Conservation (phyloP, 2,113 vertebrate genomes). For the Phainopepla nitens region DNA sequence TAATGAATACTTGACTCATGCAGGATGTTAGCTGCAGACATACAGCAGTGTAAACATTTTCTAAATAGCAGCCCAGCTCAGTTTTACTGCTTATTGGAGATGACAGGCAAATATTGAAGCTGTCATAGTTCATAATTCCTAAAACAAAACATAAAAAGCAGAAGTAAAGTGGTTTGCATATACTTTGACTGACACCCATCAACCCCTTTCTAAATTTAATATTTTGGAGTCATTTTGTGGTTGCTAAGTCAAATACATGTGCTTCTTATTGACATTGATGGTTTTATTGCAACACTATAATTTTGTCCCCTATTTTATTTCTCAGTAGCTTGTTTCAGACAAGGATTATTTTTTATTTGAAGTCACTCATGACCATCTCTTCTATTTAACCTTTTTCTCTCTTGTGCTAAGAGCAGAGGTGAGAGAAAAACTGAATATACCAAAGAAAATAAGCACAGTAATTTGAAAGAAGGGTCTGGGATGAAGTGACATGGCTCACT, state of each 20-base stretch:
- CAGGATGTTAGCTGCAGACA: background rate
- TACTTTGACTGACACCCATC: rapidly evolving
- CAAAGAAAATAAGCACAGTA: background rate
- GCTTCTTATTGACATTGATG: background rate
- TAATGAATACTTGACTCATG: background rate
- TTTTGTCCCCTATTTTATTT: background rate
- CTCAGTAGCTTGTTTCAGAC: background rate
- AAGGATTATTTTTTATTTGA: background rate
- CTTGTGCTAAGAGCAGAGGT: background rate
- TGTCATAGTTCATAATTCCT: background rate
- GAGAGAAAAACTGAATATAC: background rate
- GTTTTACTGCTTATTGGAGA: background rate
- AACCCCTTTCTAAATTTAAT: background rate
- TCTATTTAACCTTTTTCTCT: background rate
- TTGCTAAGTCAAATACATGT: background rate
- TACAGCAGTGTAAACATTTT: background rate
- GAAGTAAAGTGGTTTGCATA: background rate
- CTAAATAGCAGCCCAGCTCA: background rate
- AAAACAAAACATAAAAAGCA: background rate
- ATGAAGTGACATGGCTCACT: background rate
- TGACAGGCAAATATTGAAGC: background rate
- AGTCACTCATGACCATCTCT: background rate
- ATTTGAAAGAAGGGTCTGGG: background rate
- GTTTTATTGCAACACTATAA: background rate
- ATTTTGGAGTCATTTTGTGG: background rate